Conservation (phyloP, 2,888 invertebrate species). For the Oligia strigilis region DNA sequence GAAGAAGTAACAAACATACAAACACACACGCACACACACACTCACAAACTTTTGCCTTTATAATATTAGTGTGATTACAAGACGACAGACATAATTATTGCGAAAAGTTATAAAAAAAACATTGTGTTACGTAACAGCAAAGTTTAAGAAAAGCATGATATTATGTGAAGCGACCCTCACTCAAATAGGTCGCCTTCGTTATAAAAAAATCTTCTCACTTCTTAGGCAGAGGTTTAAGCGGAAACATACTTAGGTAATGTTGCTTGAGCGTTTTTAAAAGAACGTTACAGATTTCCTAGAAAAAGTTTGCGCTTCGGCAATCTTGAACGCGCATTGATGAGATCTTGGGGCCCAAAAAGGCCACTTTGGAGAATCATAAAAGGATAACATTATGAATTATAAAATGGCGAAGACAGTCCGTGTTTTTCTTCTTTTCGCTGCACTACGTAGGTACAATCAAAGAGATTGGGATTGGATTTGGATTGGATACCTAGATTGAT, state of each 20-base stretch:
- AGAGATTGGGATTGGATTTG: too few species aligned
- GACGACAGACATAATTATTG: conserved; percentile 7
- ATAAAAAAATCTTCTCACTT: conserved; percentile 63
- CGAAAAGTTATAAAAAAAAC: conserved; percentile 15
- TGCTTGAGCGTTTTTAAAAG: conserved; percentile 13
- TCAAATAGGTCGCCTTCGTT: conserved; percentile 62
- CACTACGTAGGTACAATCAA: too few species aligned
- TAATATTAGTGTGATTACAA: too few species aligned
- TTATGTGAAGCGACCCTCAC: conserved; percentile 42
- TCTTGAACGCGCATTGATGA: neutral
- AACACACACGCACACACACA: too few species aligned
- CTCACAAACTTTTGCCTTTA: too few species aligned
- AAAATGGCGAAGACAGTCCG: too few species aligned
- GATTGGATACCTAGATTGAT: too few species aligned
- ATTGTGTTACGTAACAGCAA: conserved; percentile 26
- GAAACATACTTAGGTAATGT: conserved; percentile 51
- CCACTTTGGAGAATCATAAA: too few species aligned
- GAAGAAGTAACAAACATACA: too few species aligned
- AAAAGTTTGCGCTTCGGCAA: neutral
- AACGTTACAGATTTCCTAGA: neutral
- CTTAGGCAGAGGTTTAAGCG: conserved; percentile 49
- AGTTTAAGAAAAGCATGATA: conserved; percentile 24
- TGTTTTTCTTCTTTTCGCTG: too few species aligned
- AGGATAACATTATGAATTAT: too few species aligned
- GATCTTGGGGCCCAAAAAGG: neutral